A percentile compares a stretch with the other conserved stretches of the same genome.
These are phyloP conservation scores for Paracentrotus lividus DNA, from an alignment of 53 echinoderm and acorn worm genomes.

Conservation along the genomic window DNA sequence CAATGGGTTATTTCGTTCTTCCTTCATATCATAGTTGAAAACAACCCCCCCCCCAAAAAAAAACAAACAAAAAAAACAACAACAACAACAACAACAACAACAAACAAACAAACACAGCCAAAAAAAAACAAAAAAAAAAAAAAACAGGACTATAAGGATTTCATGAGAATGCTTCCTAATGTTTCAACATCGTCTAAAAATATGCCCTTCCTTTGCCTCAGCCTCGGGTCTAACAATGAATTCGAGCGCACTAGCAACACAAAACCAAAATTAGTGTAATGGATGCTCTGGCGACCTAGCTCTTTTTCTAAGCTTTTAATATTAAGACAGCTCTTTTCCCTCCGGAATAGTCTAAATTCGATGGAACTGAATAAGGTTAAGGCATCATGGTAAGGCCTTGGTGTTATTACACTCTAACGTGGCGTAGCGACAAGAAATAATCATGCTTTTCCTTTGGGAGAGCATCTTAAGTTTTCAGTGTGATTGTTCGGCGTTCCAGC, in stretches of 20 bases:
- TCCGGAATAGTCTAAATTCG: conserved; percentile 29
- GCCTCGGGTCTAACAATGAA: background rate
- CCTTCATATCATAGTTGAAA: too few species aligned
- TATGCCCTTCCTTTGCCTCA: background rate
- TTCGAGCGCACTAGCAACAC: conserved; percentile 4
- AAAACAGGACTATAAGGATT: background rate
- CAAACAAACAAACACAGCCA: too few species aligned
- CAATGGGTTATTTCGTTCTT: too few species aligned
- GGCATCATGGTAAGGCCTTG: background rate
- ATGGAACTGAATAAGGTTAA: conserved; percentile 27
- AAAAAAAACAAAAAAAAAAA: too few species aligned
- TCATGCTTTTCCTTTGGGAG: background rate
- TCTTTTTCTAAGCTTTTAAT: conserved; percentile 39
- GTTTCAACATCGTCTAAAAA: background rate
- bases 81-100: too few species aligned
- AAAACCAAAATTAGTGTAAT: conserved; percentile 55
- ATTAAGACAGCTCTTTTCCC: conserved; percentile 30
- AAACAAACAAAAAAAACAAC: too few species aligned
- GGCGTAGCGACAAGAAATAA: background rate
- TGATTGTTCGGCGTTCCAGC: background rate
- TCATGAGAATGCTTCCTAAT: background rate
- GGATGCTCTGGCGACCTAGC: conserved; percentile 38
- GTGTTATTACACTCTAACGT: background rate
- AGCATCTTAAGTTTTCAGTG: conserved; percentile 42
- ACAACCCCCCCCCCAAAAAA: too few species aligned